A percentile compares a stretch with the other conserved stretches of the same genome.
These are phyloP conservation scores for Agriotes lineatus DNA, from an alignment of 2,888 invertebrate genomes.

Conservation along the genomic window DNA sequence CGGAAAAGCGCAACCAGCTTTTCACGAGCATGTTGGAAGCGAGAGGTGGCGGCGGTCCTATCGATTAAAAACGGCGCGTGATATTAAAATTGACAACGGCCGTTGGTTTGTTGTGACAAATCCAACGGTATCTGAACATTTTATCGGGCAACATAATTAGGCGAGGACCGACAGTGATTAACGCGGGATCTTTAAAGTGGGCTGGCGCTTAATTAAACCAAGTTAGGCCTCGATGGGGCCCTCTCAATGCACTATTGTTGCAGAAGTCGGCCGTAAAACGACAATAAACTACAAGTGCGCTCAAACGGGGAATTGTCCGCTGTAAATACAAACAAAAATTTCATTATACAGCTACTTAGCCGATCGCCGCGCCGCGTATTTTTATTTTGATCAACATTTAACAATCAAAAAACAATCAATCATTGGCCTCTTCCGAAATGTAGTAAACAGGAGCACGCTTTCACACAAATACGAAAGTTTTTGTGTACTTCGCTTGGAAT, in stretches of 20 bases:
- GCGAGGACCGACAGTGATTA: not conserved
- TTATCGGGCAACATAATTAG: constrained; percentile 2
- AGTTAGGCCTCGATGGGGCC: not conserved
- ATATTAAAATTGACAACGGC: not conserved
- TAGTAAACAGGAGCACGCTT: not conserved
- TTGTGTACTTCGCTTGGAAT: not conserved
- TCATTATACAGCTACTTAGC: not conserved
- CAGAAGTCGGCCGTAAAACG: not conserved
- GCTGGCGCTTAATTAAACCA: not conserved
- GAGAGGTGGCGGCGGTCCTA: not conserved
- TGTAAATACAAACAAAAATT: constrained; percentile 9
- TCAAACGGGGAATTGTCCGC: not conserved
- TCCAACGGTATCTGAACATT: constrained; percentile 7
- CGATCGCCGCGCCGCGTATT: not conserved
- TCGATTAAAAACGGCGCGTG: constrained; percentile 6
- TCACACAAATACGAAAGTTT: constrained; percentile 1
- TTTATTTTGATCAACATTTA: constrained; percentile 5
- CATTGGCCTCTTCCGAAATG: not conserved
- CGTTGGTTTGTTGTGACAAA: constrained; percentile 11
- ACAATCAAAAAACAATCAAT: not conserved
- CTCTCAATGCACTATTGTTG: not conserved
- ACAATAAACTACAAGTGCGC: not conserved
- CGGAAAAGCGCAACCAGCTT: not conserved
- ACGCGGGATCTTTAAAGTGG: not conserved
- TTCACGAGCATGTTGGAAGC: not conserved